A percentile compares a stretch with the other conserved stretches of the same genome.
phyloP scores from a whole-genome alignment of 2,888 invertebrate species.

The Cataglyphis altisquamis region DNA sequence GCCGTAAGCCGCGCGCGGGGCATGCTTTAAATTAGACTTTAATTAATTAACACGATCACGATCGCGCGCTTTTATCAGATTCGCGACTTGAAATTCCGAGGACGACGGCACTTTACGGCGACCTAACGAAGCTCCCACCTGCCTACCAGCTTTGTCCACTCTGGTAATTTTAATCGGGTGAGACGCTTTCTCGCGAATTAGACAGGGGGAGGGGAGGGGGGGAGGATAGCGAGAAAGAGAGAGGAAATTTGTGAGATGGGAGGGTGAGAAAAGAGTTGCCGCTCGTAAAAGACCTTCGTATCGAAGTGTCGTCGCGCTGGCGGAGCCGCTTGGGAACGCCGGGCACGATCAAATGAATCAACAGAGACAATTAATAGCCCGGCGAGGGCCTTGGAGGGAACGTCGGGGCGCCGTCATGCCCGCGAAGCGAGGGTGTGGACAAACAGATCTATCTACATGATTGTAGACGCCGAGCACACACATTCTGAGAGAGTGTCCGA shows the following conservation, averaged over 20 bases:
- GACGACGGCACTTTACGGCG: conserved; percentile 73
- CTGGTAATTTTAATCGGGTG: conserved; percentile 82
- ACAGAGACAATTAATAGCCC: conserved; percentile 86
- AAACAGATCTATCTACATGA: conserved; percentile 83
- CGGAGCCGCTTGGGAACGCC: conserved; percentile 77
- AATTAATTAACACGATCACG: conserved; percentile 50
- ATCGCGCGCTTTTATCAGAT: conserved; percentile 52
- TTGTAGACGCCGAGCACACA: conserved; percentile 40
- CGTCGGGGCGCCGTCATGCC: conserved; percentile 75
- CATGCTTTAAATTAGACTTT: conserved; percentile 51
- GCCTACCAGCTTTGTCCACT: conserved; percentile 72
- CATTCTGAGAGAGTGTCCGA: not conserved
- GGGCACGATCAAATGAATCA: conserved; percentile 85
- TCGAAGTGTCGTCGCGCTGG: conserved; percentile 67
- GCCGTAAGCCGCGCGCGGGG: not conserved
- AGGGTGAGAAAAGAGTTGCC: conserved; percentile 38
- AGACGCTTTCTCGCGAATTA: conserved; percentile 82
- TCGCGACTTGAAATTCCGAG: conserved; percentile 73
- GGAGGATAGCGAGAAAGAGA: conserved; percentile 22
- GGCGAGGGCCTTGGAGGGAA: conserved; percentile 79
- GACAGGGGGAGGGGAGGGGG: conserved; percentile 36
- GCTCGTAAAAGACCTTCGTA: conserved; percentile 73
- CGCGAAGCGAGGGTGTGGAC: conserved; percentile 65
- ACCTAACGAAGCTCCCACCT: conserved; percentile 76
- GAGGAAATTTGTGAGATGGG: conserved; percentile 22